These are phyloP conservation scores for Drosophila longiperda DNA, from an alignment of 2,888 invertebrate genomes.

Conservation along the genomic window DNA sequence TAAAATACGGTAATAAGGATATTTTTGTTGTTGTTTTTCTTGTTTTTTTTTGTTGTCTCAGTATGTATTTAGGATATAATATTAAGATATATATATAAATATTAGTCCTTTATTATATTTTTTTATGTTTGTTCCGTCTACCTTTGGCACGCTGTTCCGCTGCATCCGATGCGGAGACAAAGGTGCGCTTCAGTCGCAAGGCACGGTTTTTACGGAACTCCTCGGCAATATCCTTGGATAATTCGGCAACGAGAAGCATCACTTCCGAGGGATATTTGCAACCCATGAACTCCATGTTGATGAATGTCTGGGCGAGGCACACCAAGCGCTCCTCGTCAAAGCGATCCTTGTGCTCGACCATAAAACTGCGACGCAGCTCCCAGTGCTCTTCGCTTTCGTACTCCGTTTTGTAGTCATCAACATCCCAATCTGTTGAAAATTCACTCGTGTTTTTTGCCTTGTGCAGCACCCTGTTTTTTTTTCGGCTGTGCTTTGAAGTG, in stretches of 20 bases:
- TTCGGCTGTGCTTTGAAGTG: constrained; percentile 18
- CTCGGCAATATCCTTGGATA: constrained; percentile 90
- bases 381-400: constrained; percentile 97
- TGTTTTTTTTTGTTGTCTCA: background rate
- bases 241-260: constrained; percentile 91
- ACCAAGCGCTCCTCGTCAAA: constrained; percentile 92
- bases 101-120: constrained; percentile 39
- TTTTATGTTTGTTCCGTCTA: constrained; percentile 83
- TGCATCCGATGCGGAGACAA: constrained; percentile 91
- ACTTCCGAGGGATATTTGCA: constrained; percentile 92
- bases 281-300: constrained; percentile 88
- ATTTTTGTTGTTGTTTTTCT: background rate
- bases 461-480: constrained; percentile 17
- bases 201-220: constrained; percentile 89
- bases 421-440: constrained; percentile 87
- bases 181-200: constrained; percentile 89
- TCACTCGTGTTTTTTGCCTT: constrained; percentile 6
- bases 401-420: constrained; percentile 90
- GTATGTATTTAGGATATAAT: constrained; percentile 11
- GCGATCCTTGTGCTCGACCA: constrained; percentile 90
- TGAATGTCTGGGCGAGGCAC: constrained; percentile 95
- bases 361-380: constrained; percentile 92
- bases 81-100: constrained; percentile 26
- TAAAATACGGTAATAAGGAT: constrained; percentile 46
- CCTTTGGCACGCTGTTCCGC: constrained; percentile 91